Evolutionary conservation across 2,888 invertebrate species (phyloP).

Genomic region (Polietes domitor): DNA sequence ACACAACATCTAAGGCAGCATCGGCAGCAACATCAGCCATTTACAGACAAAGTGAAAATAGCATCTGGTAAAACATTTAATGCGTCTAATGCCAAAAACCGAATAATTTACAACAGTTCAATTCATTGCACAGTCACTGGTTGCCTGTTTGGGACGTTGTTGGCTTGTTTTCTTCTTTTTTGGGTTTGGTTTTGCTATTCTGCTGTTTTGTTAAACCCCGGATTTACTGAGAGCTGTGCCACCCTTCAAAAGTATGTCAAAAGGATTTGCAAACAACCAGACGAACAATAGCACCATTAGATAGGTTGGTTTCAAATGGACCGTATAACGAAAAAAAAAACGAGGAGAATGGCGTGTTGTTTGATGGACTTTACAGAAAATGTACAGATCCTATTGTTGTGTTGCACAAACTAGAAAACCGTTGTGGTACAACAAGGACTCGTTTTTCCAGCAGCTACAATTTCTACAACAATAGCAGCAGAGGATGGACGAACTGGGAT

Average conservation of each 20-base stretch:
- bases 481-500: too few relatives aligned
- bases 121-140: conserved; percentile 1
- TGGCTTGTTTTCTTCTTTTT: background rate
- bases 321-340: background rate
- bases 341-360: too few relatives aligned
- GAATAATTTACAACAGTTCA: conserved; percentile 36
- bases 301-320: background rate
- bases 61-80: conserved; percentile 39
- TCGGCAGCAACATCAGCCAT: conserved; percentile 3
- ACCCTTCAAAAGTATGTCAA: background rate
- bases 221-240: background rate
- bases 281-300: background rate
- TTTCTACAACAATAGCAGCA: too few relatives aligned
- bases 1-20: background rate
- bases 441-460: too few relatives aligned
- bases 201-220: background rate
- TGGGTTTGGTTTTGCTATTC: background rate
- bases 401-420: too few relatives aligned
- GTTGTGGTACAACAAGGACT: too few relatives aligned
- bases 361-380: too few relatives aligned
- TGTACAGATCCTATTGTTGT: too few relatives aligned
- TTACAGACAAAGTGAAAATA: conserved; percentile 13
- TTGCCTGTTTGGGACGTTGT: background rate
- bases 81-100: conserved; percentile 33
- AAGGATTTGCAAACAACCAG: background rate